Conservation (phyloP, 2,113 vertebrate genomes). For the Galemys pyrenaicus region DNA sequence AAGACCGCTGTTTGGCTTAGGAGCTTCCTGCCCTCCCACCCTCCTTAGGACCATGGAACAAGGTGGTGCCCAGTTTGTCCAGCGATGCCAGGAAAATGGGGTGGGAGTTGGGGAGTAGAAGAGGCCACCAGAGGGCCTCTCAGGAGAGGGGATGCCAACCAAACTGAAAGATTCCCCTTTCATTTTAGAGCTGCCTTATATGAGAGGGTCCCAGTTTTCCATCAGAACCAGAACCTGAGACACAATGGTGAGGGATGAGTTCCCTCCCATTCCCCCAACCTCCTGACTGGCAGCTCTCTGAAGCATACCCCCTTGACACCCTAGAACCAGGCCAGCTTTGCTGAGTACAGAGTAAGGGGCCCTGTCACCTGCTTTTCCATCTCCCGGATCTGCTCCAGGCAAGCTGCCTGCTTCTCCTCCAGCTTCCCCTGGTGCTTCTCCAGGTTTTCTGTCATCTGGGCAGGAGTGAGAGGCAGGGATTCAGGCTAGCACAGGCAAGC, state of each 20-base stretch:
- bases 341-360: neutral
- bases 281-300: neutral
- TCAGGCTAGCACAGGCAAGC: neutral
- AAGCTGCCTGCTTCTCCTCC: conserved; percentile 91
- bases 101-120: neutral
- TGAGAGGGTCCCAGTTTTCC: neutral
- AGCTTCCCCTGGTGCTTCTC: conserved; percentile 88
- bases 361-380: conserved; percentile 90
- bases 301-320: neutral
- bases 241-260: neutral
- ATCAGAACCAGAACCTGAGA: neutral
- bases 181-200: neutral
- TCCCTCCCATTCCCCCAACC: neutral
- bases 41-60: neutral
- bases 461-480: conserved; percentile 7
- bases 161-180: neutral
- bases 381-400: conserved; percentile 90
- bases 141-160: neutral
- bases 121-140: neutral
- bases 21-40: neutral
- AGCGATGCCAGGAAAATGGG: neutral
- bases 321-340: neutral
- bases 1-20: conserved; percentile 31
- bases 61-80: neutral
- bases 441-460: conserved; percentile 87